Base-by-base conservation (phyloP, 2,797 vertebrate species). In the Urophycis tenuis region DNA sequence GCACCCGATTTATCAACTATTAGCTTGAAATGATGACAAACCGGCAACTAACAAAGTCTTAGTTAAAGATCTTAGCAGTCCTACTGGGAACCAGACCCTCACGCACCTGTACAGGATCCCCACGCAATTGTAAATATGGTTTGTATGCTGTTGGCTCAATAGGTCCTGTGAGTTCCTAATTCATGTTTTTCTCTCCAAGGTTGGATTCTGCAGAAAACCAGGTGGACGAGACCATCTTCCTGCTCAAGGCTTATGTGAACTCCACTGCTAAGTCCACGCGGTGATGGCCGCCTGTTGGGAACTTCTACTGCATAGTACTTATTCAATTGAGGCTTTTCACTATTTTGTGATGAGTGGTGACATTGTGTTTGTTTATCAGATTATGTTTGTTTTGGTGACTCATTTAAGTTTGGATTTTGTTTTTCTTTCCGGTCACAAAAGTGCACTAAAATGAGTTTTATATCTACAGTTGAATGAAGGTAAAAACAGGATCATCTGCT, bases 191-290 rank as follows among this genome's bases (percentile, higher is more conserved):
- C 1, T 11, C n/a, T 29, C 25, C n/a, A 87, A 98, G 96, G 92
- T 88, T 98, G 75, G 97, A 98, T 74, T 95, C 95, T 76, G 95
- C 95, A n/a, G 96, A 98, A 85, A 97, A 95, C 86, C 96, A 98
- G 82, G 96, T 98, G n/a, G 96, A 98, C 35, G 97, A 98, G 90
- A 96, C 95, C 76, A 94, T 98, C 80, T 98, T 98, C 80, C 91
- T 97, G 19, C 85, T 98, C 72, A 95, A 96, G 78, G 95, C 95
- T 0, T 97, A 97, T 85, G 77, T 96, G 29, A 85, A 15, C 73
- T 91, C 92, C 34, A 90, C 92, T 2, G 45, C 82, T 34, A 8
- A 49, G 15, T 70, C 84, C 14, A 11, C 88, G n/a, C 86, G 78
- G 5, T 93, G 85, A 92, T 70, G 36, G 49, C 41, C 31, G 70